Percentiles rank a stretch among this genome's conserved stretches.
Evolutionary conservation across 2,888 invertebrate genomes (phyloP).

Genomic region (Zelleria hepariella): DNA sequence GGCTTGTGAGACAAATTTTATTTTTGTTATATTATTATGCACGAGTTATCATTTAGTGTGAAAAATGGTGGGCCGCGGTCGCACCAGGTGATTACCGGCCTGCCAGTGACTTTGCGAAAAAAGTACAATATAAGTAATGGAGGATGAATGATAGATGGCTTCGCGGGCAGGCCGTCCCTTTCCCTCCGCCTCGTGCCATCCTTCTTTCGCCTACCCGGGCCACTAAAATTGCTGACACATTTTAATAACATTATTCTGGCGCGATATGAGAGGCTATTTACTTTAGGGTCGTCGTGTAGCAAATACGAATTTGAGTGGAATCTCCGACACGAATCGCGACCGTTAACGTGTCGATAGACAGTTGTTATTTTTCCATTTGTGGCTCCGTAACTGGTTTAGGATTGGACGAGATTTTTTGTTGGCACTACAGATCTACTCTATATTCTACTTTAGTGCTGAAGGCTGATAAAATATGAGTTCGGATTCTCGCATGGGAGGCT

Average conservation of each 20-base stretch:
- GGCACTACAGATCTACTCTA: not conserved
- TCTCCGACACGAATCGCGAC: slow-evolving; percentile 51
- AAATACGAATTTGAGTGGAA: slow-evolving; percentile 64
- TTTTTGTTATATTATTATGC: slow-evolving; percentile 68
- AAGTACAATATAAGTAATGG: slow-evolving; percentile 73
- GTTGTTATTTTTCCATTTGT: slow-evolving; percentile 51
- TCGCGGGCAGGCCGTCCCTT: slow-evolving; percentile 27
- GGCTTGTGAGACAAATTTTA: slow-evolving; percentile 70
- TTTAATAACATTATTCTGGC: slow-evolving; percentile 66
- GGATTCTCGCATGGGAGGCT: too few relatives aligned
- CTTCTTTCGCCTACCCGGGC: slow-evolving; percentile 22
- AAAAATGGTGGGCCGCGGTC: slow-evolving; percentile 66
- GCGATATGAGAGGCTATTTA: slow-evolving; percentile 65
- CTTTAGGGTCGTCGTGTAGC: slow-evolving; percentile 58
- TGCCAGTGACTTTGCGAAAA: slow-evolving; percentile 69
- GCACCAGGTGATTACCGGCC: slow-evolving; percentile 72
- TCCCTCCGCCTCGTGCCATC: slow-evolving; percentile 28
- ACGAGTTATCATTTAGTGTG: slow-evolving; percentile 69
- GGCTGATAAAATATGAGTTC: too few relatives aligned
- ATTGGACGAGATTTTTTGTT: not conserved
- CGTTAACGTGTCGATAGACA: slow-evolving; percentile 54
- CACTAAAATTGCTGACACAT: slow-evolving; percentile 68
- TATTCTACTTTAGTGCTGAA: not conserved
- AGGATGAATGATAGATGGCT: slow-evolving; percentile 71
- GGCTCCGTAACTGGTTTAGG: slow-evolving; percentile 1